Conservation (phyloP, 2,797 vertebrate genomes). For the Euphonia xanthogaster region DNA sequence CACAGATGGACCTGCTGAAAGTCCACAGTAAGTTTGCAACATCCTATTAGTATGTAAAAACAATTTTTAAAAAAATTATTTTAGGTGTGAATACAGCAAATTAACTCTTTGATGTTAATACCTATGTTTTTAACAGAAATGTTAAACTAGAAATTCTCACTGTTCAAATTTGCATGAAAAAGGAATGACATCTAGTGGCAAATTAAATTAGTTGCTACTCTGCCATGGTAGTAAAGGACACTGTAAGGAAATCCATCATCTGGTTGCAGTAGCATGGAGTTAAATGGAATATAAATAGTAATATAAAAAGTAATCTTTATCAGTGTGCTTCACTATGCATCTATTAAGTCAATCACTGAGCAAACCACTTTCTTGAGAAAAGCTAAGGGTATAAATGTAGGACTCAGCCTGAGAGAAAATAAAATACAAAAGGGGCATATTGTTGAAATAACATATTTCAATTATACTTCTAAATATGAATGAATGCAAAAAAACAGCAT, state of each 20-base stretch:
- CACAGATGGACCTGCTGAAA: background rate
- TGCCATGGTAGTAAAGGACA: background rate
- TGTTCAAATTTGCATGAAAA: slow-evolving; percentile 54
- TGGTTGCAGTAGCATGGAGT: background rate
- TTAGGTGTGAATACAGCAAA: background rate
- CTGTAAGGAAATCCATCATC: background rate
- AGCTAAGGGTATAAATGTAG: background rate
- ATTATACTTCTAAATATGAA: background rate
- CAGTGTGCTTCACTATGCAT: background rate
- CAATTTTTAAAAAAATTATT: background rate
- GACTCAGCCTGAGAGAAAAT: background rate
- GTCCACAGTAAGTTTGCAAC: background rate
- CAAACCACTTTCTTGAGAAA: background rate
- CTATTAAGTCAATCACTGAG: background rate
- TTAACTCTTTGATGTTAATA: background rate
- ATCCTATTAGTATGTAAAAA: background rate
- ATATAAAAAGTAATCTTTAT: background rate
- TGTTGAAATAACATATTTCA: background rate
- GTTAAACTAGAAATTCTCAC: background rate
- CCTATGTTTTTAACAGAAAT: background rate
- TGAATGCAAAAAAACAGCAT: background rate
- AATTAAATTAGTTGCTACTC: background rate
- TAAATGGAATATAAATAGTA: background rate
- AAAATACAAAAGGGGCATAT: background rate
- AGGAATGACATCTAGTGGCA: slow-evolving; percentile 71